Conservation (phyloP, 2,113 vertebrate species). For the Ptyas mucosa region DNA sequence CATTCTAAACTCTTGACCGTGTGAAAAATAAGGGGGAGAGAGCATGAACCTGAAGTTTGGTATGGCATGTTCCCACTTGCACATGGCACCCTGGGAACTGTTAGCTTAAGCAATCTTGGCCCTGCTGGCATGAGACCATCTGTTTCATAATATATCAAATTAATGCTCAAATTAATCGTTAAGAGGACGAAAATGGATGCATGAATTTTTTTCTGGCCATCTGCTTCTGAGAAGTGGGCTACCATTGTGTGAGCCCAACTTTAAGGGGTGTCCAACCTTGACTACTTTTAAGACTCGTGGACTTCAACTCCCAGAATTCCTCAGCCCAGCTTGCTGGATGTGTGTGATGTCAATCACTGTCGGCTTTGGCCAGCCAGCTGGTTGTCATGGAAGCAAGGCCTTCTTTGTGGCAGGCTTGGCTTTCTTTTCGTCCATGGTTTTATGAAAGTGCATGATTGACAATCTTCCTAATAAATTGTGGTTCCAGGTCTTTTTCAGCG, state of each 20-base stretch:
- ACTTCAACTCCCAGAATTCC: background rate
- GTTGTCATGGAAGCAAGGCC: background rate
- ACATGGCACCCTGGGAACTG: background rate
- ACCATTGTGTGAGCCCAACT: background rate
- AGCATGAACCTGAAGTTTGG: background rate
- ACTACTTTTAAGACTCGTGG: background rate
- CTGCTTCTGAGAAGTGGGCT: background rate
- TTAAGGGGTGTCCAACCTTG: background rate
- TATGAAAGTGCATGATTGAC: conserved; percentile 36
- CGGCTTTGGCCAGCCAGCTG: background rate
- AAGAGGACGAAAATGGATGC: background rate
- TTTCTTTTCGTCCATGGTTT: background rate
- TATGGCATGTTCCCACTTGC: background rate
- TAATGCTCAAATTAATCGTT: background rate
- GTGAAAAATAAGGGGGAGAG: background rate
- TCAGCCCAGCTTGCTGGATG: background rate
- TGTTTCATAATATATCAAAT: background rate
- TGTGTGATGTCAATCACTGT: background rate
- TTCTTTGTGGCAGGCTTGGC: background rate
- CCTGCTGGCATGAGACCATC: background rate
- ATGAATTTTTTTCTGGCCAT: background rate
- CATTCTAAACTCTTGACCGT: background rate
- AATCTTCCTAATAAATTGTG: conserved; percentile 60
- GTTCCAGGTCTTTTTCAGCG: conserved; percentile 71
- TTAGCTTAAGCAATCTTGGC: background rate